Base-by-base conservation (phyloP, 2,797 vertebrate species). In the Acestrorhynchus altus region DNA sequence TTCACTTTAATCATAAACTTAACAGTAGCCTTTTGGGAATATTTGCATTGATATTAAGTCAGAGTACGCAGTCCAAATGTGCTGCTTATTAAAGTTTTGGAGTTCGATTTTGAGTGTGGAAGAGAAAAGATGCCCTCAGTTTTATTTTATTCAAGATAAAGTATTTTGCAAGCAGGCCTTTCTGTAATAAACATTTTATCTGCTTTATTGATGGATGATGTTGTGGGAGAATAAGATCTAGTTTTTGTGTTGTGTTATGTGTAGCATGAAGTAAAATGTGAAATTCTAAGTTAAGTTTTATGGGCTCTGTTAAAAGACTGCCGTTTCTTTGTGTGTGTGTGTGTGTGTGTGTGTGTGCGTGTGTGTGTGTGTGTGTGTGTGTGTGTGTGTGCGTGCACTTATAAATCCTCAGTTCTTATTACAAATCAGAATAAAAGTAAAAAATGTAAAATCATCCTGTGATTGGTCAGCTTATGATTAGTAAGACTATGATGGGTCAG, bases 281-380 rank as follows among this genome's bases (percentile, higher is more conserved):
- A n/a, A n/a, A n/a, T n/a, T n/a, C n/a, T n/a, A n/a, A n/a, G n/a
- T n/a, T n/a, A n/a, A n/a, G n/a, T n/a, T n/a, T n/a, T n/a, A n/a
- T n/a, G n/a, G n/a, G n/a, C n/a, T n/a, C n/a, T n/a, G n/a, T n/a
- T n/a, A n/a, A n/a, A n/a, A n/a, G n/a, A n/a, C n/a, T n/a, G n/a
- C n/a, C n/a, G n/a, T n/a, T n/a, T n/a, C n/a, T n/a, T n/a, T n/a
- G n/a, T n/a, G n/a, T n/a, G n/a, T 24, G 8, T 1, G 47, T 5
- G 4, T 49, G 16, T 49, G 1, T 49, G 16, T n/a, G 16, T 7
- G 0, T 18, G 47, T 49, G 1, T 18, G 12, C 2, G 7, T 28
- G 16, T 15, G 13, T 31, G n/a, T 79, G 20, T 72, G 18, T 28
- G 68, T 40, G 24, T 44, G 20, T 40, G 42, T 64, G 64, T 84